These are phyloP conservation scores for Craseonycteris thonglongyai DNA, from an alignment of 2,113 vertebrate species.

Conservation along the genomic window DNA sequence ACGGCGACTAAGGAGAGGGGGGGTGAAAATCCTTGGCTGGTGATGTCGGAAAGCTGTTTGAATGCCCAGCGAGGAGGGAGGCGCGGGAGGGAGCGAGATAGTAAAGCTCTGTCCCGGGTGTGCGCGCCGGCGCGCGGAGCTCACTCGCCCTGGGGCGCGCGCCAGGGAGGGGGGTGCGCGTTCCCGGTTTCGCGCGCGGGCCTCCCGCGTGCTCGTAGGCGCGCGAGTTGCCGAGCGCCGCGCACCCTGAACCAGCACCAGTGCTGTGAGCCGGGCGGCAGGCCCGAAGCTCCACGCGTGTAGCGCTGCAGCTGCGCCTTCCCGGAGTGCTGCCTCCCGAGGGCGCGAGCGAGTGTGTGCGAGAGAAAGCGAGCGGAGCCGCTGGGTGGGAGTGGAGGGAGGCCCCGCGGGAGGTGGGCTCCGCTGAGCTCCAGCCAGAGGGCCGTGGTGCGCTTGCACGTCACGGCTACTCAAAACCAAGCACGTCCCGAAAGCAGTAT, in stretches of 20 bases:
- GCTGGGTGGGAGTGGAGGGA: background rate
- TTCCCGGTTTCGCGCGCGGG: background rate
- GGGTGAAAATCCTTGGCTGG: slow-evolving; percentile 79
- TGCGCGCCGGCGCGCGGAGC: slow-evolving; percentile 57
- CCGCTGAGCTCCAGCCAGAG: background rate
- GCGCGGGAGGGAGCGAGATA: slow-evolving; percentile 75
- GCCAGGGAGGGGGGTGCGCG: background rate
- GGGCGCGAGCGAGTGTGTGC: background rate
- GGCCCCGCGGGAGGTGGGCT: background rate
- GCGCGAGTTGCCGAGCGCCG: background rate
- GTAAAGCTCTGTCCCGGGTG: slow-evolving; percentile 63
- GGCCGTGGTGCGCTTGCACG: slow-evolving; percentile 1
- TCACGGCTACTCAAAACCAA: slow-evolving; percentile 50
- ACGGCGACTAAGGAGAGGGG: slow-evolving; percentile 65
- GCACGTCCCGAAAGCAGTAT: slow-evolving; percentile 54
- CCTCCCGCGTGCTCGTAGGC: background rate
- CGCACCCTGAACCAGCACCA: fast-evolving
- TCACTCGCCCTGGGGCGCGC: slow-evolving; percentile 18
- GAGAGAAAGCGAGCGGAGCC: background rate
- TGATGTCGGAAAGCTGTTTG: slow-evolving; percentile 85
- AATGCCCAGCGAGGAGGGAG: slow-evolving; percentile 80
- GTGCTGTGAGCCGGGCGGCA: background rate
- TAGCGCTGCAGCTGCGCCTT: background rate
- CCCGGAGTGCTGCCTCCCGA: background rate
- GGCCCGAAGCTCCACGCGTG: background rate